These are phyloP conservation scores for Panopea generosa DNA, from an alignment of 2,888 invertebrate genomes.

Conservation along the genomic window DNA sequence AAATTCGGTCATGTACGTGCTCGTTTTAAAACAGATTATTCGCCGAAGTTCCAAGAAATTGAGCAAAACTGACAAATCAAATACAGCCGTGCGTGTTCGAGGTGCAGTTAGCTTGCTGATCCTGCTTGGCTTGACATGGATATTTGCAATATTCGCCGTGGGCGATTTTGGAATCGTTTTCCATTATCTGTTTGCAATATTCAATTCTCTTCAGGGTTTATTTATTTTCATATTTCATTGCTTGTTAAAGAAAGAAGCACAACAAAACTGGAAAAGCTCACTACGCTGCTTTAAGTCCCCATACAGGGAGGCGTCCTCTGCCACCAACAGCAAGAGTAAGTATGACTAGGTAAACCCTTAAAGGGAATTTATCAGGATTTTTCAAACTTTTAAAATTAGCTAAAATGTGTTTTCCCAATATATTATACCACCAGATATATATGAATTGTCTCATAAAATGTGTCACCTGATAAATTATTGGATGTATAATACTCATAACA, in stretches of 20 bases:
- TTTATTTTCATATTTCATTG: constrained; percentile 83
- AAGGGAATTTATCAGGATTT: too few species aligned
- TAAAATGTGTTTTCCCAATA: too few species aligned
- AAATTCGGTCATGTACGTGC: constrained; percentile 85
- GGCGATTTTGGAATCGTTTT: constrained; percentile 73
- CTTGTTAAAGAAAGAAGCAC: constrained; percentile 77
- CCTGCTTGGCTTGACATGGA: constrained; percentile 82
- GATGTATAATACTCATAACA: too few species aligned
- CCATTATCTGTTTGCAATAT: constrained; percentile 82
- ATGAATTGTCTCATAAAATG: too few species aligned
- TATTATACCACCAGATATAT: too few species aligned
- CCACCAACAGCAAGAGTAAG: constrained; percentile 11
- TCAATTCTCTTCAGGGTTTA: constrained; percentile 82
- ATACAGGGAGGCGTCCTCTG: constrained; percentile 23
- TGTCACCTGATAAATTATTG: too few species aligned
- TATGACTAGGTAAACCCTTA: too few species aligned
- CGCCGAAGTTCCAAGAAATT: constrained; percentile 65
- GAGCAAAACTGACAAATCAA: constrained; percentile 70
- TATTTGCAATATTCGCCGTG: constrained; percentile 81
- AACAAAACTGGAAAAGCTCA: constrained; percentile 67
- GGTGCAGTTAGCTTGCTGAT: constrained; percentile 77
- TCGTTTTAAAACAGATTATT: constrained; percentile 81
- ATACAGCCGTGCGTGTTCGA: constrained; percentile 68
- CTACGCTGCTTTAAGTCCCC: constrained; percentile 46
- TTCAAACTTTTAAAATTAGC: too few species aligned